Evolutionary conservation across 2,888 invertebrate species (phyloP).

Genomic region (Eilema depressum): DNA sequence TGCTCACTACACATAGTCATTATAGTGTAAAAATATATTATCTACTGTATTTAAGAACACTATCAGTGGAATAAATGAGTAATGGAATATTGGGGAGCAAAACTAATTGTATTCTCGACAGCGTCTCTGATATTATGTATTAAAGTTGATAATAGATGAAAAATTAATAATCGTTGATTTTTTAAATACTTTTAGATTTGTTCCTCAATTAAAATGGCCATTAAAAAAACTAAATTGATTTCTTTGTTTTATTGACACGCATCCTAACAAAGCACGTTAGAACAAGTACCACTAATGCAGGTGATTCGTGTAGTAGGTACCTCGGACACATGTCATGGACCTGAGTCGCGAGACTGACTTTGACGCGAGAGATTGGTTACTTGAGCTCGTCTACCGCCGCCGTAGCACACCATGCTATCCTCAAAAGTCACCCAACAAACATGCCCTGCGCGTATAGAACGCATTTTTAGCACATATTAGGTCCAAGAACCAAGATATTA

Average conservation of each 20-base stretch:
- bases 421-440: no score
- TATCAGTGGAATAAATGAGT: slow-evolving; percentile 69
- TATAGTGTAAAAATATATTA: slow-evolving; percentile 61
- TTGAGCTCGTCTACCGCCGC: no score
- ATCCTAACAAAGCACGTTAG: background rate
- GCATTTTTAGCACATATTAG: no score
- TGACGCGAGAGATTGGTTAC: no score
- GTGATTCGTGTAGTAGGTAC: background rate
- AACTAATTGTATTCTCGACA: slow-evolving; percentile 68
- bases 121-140: slow-evolving; percentile 57
- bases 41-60: slow-evolving; percentile 62
- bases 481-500: no score
- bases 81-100: slow-evolving; percentile 78
- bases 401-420: no score
- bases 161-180: slow-evolving; percentile 60
- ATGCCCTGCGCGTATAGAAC: no score
- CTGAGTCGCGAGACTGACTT: no score
- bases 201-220: slow-evolving; percentile 75
- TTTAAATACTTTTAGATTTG: slow-evolving; percentile 74
- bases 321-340: no score
- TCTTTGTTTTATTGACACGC: slow-evolving; percentile 25
- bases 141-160: slow-evolving; percentile 59
- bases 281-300: background rate
- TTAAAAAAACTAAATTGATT: slow-evolving; percentile 45
- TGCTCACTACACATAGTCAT: slow-evolving; percentile 66